Base-by-base conservation (phyloP, 2,888 invertebrate species). In the Lottia gigantea region DNA sequence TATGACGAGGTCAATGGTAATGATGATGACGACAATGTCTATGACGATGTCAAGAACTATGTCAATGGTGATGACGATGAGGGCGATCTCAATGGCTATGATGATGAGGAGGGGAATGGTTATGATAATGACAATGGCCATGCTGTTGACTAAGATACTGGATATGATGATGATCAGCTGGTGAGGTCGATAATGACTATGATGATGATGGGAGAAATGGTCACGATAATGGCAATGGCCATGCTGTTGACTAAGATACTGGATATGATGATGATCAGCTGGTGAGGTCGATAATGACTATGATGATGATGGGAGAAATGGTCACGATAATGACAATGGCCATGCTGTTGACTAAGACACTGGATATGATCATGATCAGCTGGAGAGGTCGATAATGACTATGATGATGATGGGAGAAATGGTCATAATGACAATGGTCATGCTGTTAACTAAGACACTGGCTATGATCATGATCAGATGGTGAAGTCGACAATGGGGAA, bases 401-500 rank as follows among this genome's bases (percentile, higher is more conserved):
- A 76, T 3, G 3, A 73, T 46, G 0, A 78, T 74, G 70, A 82
- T 83, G 25, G 70, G 64, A 81, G 80, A 82, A 3, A 82, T 74
- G 11, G 64, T 61, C 19, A 71, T 67, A 71, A 82, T 78, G 49
- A 80, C 78, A 26, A 74, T 62, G 15, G 76, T 67, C 1, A 84
- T 84, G 6, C 83, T 31, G 3, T 82, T 67, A 40, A 85, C 67
- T 84, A 84, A 84, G 8, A 83, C 62, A 14, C 78, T 79, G 67
- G 82, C 83, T 11, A 84, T 84, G 23, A 84, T 73, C 16, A 79
- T 66, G 46, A 83, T n/a, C n/a, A n/a, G n/a, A n/a, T n/a, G n/a
- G n/a, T n/a, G n/a, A n/a, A n/a, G n/a, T n/a, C n/a, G n/a, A n/a
- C n/a, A n/a, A n/a, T n/a, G n/a, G 73, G 49, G 83, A 68, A 65